These are phyloP conservation scores for Prolemur simus DNA, from an alignment of 2,113 vertebrate species.

Conservation along the genomic window DNA sequence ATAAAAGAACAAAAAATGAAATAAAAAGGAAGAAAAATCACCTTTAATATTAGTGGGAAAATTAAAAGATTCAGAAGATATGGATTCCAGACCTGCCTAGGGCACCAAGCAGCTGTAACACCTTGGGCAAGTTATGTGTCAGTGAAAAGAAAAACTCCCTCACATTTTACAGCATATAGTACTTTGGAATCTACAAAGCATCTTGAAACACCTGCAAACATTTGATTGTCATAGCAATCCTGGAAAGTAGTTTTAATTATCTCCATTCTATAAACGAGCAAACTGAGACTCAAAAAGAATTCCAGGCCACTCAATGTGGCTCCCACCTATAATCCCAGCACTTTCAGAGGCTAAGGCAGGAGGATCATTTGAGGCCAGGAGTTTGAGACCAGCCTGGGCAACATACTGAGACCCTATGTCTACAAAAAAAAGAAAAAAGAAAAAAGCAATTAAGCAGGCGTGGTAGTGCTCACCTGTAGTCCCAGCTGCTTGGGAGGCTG, in stretches of 20 bases:
- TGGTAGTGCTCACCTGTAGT: no score
- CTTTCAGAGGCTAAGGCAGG: no score
- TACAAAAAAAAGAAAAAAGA: no score
- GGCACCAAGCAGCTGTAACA: background rate
- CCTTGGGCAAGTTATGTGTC: background rate
- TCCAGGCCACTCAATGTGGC: no score
- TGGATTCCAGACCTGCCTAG: background rate
- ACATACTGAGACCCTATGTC: no score
- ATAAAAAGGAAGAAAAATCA: background rate
- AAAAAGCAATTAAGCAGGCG: no score
- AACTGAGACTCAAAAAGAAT: background rate
- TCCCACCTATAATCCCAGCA: no score
- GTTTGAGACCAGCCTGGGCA: no score
- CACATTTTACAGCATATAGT: background rate
- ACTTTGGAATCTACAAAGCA: slow-evolving; percentile 14
- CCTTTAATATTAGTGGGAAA: background rate
- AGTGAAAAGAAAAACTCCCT: background rate
- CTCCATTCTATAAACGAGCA: background rate
- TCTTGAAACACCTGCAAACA: slow-evolving; percentile 1
- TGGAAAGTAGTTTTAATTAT: background rate
- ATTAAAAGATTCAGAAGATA: background rate
- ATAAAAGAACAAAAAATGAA: background rate
- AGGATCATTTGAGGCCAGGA: no score
- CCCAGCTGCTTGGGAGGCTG: no score
- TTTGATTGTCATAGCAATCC: background rate